phyloP scores from a whole-genome alignment of 2,797 vertebrate species.

The Morelia viridis region DNA sequence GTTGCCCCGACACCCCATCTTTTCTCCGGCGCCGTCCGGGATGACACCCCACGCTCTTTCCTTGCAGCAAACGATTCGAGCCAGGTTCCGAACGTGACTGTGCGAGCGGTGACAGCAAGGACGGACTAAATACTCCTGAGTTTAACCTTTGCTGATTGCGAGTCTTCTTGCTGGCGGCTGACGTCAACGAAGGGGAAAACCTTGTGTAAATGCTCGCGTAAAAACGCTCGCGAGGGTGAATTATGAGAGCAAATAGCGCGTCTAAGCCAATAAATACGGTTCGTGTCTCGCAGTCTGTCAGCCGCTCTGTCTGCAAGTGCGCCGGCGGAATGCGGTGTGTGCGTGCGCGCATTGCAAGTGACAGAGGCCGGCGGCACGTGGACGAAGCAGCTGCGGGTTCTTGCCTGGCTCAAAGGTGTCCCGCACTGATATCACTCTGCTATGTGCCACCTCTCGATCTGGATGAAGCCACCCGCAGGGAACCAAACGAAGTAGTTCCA shows the following conservation, averaged over 20 bases:
- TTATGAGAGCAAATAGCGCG: not conserved
- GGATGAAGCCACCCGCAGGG: not conserved
- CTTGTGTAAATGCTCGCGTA: too few species aligned
- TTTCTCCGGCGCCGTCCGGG: too few species aligned
- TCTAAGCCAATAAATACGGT: conserved; percentile 7
- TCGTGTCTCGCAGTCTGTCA: not conserved
- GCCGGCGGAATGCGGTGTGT: not conserved
- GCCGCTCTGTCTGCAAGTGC: not conserved
- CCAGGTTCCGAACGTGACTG: not conserved
- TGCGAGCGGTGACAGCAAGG: not conserved
- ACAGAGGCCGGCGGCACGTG: not conserved
- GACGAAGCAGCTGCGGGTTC: not conserved
- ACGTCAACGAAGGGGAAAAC: too few species aligned
- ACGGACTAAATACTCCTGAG: not conserved
- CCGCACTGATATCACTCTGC: not conserved
- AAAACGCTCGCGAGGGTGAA: not conserved
- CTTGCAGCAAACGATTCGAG: not conserved
- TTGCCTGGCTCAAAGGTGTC: not conserved
- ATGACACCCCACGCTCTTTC: not conserved
- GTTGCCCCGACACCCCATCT: not conserved
- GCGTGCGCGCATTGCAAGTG: not conserved
- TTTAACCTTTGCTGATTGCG: not conserved
- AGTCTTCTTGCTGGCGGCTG: too few species aligned
- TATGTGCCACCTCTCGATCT: not conserved
- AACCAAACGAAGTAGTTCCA: not conserved